Conservation (phyloP, 1,140 invertebrate genomes). For the Cyrtorhinus lividipennis region DNA sequence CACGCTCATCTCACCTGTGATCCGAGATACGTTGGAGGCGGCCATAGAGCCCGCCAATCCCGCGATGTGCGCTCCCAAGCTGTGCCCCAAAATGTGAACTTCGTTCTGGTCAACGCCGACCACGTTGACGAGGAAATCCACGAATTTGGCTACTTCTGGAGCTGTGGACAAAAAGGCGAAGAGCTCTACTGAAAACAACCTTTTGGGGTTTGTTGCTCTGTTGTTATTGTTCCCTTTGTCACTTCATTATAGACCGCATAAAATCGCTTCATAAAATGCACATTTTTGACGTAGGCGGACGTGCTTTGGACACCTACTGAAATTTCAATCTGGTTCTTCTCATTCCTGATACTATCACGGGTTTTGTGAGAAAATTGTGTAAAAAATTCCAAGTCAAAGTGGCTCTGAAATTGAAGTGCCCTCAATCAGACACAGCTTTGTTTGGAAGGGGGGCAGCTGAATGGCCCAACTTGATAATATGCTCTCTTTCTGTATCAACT, state of each 20-base stretch:
- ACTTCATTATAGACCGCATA: background rate
- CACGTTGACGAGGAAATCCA: constrained; percentile 18
- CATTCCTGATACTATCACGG: background rate
- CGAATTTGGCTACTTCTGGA: constrained; percentile 13
- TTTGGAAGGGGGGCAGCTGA: too few relatives aligned
- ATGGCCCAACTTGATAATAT: too few relatives aligned
- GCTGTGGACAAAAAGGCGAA: background rate
- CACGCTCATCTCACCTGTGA: constrained; percentile 45
- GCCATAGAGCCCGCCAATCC: constrained; percentile 51
- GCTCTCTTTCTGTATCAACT: too few relatives aligned
- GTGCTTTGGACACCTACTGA: too few relatives aligned
- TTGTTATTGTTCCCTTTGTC: background rate
- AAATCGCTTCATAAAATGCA: background rate
- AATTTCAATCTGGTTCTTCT: background rate
- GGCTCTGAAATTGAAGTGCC: too few relatives aligned
- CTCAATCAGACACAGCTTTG: too few relatives aligned
- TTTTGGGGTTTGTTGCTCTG: background rate
- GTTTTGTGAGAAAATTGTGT: too few relatives aligned
- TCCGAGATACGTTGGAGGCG: constrained; percentile 39
- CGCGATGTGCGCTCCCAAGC: constrained; percentile 66
- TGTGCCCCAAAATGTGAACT: constrained; percentile 44
- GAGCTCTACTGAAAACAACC: background rate
- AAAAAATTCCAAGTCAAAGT: too few relatives aligned
- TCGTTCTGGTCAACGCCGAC: background rate
- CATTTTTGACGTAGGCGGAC: too few relatives aligned